phyloP scores from a whole-genome alignment of 2,797 vertebrate species.

The Numenius phaeopus region DNA sequence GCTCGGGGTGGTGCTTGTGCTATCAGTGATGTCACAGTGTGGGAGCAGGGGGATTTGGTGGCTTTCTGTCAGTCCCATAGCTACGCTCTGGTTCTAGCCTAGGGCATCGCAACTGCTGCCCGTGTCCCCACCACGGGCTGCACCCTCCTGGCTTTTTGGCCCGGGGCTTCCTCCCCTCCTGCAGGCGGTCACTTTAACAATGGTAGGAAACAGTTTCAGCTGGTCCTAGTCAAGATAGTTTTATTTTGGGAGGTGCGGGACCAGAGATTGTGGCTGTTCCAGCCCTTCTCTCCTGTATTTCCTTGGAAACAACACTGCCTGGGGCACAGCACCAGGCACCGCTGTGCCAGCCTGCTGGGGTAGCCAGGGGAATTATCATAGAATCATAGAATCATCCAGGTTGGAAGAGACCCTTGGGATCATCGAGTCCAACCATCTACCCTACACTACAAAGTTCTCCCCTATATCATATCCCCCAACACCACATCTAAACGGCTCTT shows the following conservation, averaged over 20 bases:
- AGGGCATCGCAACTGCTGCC: background rate
- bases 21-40: background rate
- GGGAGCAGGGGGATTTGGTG: background rate
- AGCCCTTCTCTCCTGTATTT: background rate
- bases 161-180: background rate
- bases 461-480: too few relatives aligned
- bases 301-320: background rate
- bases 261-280: background rate
- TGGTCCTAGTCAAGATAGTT: too few relatives aligned
- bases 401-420: too few relatives aligned
- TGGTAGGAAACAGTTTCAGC: background rate
- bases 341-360: background rate
- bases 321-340: background rate
- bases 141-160: background rate
- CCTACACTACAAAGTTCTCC: too few relatives aligned
- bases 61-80: background rate
- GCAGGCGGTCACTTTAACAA: background rate
- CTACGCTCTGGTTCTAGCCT: fast-evolving
- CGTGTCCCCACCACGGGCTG: too few relatives aligned
- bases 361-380: background rate
- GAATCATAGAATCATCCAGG: too few relatives aligned
- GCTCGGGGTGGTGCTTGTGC: background rate
- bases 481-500: too few relatives aligned
- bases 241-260: too few relatives aligned
- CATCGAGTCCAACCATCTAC: too few relatives aligned